Evolutionary conservation across 2,113 vertebrate genomes (phyloP).

Genomic region (Hylia prasina): DNA sequence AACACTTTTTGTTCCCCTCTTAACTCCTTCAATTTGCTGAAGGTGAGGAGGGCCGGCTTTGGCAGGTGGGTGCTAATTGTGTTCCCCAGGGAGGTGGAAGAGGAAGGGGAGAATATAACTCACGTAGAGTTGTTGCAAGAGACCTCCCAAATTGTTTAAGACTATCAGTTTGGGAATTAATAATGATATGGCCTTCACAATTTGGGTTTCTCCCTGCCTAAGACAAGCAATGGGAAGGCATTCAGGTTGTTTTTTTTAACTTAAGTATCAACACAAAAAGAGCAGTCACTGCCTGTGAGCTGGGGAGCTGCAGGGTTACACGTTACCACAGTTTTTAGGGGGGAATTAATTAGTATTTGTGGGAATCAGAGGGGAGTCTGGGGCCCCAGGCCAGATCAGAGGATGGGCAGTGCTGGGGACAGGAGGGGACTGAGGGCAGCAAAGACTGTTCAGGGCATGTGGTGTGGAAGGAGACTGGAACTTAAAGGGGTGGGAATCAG

Average conservation of each 20-base stretch:
- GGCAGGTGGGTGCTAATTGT: not conserved
- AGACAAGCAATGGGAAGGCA: not conserved
- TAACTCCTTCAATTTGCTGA: not conserved
- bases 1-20: not conserved
- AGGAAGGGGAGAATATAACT: not conserved
- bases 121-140: not conserved
- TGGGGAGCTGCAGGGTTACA: not conserved
- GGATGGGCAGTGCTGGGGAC: not conserved
- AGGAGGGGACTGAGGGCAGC: not conserved
- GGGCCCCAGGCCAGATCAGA: not conserved
- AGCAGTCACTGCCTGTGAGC: not conserved
- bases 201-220: not conserved
- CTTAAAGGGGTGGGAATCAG: not conserved
- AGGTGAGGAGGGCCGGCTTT: not conserved
- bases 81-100: not conserved
- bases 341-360: not conserved
- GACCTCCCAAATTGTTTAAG: not conserved
- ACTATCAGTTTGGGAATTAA: not conserved
- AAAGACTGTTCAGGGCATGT: not conserved
- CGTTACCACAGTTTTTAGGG: not conserved
- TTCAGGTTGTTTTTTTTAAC: not conserved
- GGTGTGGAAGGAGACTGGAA: not conserved
- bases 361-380: not conserved
- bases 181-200: not conserved
- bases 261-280: not conserved